Conservation (phyloP, 2,888 invertebrate species). For the Iphiclides podalirius region DNA sequence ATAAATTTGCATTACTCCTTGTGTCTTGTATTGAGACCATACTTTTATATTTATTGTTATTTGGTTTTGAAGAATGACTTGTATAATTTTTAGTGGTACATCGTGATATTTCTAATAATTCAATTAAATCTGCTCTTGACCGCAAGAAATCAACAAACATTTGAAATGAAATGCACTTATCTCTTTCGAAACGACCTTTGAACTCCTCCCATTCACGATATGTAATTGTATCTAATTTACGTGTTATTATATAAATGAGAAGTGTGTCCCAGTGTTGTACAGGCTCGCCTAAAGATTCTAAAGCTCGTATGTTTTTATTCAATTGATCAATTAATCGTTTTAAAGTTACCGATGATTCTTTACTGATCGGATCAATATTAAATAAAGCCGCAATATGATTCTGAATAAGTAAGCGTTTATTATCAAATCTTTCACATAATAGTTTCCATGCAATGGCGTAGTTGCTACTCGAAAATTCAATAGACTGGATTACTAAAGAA, state of each 20-base stretch:
- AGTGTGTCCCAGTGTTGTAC: no score
- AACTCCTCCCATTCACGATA: conserved; percentile 25
- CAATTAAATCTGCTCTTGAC: conserved; percentile 30
- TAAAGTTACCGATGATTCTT: conserved; percentile 10
- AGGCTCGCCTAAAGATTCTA: conserved; percentile 18
- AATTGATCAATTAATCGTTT: conserved; percentile 5
- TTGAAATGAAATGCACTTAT: conserved; percentile 23
- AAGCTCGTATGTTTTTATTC: conserved; percentile 17
- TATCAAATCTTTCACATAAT: no score
- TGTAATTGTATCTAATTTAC: conserved; percentile 16
- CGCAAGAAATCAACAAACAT: conserved; percentile 27
- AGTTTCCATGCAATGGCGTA: no score
- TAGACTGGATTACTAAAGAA: no score
- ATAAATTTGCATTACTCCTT: no score
- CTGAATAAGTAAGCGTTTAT: conserved; percentile 20
- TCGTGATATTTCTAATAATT: conserved; percentile 19
- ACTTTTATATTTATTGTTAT: no score
- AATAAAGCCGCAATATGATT: conserved; percentile 26
- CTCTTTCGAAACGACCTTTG: no score
- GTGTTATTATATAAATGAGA: conserved; percentile 17
- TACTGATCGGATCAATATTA: conserved; percentile 14
- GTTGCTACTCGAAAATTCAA: no score
- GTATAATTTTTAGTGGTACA: no score
- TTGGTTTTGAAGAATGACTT: not conserved
- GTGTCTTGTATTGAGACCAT: not conserved